These are phyloP conservation scores for Mystacides longicornis DNA, from an alignment of 2,888 invertebrate genomes.

Conservation along the genomic window DNA sequence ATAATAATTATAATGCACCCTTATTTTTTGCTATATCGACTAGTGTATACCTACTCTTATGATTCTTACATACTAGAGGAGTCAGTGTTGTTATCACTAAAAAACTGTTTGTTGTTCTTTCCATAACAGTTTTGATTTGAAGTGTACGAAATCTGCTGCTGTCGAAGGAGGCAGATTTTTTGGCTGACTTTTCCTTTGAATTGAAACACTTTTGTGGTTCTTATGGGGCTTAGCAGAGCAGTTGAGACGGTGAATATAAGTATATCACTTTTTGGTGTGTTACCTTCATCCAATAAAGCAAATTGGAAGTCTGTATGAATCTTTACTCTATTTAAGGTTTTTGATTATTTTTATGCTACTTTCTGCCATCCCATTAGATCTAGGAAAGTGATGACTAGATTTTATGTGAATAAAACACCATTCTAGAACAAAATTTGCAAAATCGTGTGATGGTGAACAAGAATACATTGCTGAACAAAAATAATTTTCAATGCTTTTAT, in stretches of 20 bases:
- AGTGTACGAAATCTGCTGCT: no score
- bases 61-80: no score
- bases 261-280: conserved; percentile 10
- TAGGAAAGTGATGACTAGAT: conserved; percentile 15
- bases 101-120: no score
- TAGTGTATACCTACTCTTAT: no score
- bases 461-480: background rate
- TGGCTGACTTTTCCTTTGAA: background rate
- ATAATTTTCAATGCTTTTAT: background rate
- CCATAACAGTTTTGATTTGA: no score
- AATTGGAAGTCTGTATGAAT: conserved; percentile 12
- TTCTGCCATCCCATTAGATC: conserved; percentile 22
- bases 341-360: conserved; percentile 26
- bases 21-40: no score
- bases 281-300: conserved; percentile 11
- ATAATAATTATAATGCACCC: no score
- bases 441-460: background rate
- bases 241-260: conserved; percentile 8
- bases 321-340: conserved; percentile 12
- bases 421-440: background rate
- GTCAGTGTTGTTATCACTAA: no score
- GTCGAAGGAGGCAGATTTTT: no score
- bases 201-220: background rate
- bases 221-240: background rate
- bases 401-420: background rate